These are phyloP conservation scores for Scomber scombrus DNA, from an alignment of 2,113 vertebrate genomes.

Conservation along the genomic window DNA sequence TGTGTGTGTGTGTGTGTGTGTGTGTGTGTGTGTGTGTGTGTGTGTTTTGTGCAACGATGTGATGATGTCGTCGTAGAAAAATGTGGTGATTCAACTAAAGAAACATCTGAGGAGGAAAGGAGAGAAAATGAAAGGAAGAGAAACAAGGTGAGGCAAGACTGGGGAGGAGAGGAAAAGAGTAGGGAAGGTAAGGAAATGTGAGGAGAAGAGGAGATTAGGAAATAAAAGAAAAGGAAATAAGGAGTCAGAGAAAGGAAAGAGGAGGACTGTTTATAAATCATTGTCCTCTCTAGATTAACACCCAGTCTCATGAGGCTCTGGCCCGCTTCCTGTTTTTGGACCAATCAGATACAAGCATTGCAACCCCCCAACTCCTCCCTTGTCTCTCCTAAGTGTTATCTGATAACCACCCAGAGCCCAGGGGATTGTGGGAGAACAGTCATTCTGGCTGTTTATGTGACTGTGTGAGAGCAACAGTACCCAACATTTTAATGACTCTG, in stretches of 20 bases:
- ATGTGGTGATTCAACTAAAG: conserved; percentile 61
- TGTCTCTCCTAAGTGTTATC: conserved; percentile 36
- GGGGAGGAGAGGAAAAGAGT: too few species aligned
- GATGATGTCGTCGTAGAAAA: conserved; percentile 54
- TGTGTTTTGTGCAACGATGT: conserved; percentile 17
- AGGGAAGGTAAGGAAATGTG: neutral
- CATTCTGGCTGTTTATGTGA: conserved; percentile 40
- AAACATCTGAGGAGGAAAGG: conserved; percentile 24
- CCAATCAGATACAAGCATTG: conserved; percentile 51
- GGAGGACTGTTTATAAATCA: conserved; percentile 36
- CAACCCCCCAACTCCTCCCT: neutral
- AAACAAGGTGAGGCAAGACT: neutral
- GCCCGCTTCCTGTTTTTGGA: conserved; percentile 69
- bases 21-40: conserved; percentile 8
- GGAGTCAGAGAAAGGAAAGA: conserved; percentile 2
- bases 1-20: conserved; percentile 7
- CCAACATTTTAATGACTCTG: conserved; percentile 17
- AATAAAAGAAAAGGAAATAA: neutral
- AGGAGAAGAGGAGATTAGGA: neutral
- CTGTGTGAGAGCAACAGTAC: conserved; percentile 6
- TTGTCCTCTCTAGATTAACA: conserved; percentile 64
- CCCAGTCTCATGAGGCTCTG: conserved; percentile 68
- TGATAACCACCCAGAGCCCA: conserved; percentile 55
- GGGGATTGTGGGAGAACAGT: conserved; percentile 54
- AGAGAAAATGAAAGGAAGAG: neutral